Evolutionary conservation across 2,888 invertebrate species (phyloP).

Genomic region (Falcaria lacertinaria): DNA sequence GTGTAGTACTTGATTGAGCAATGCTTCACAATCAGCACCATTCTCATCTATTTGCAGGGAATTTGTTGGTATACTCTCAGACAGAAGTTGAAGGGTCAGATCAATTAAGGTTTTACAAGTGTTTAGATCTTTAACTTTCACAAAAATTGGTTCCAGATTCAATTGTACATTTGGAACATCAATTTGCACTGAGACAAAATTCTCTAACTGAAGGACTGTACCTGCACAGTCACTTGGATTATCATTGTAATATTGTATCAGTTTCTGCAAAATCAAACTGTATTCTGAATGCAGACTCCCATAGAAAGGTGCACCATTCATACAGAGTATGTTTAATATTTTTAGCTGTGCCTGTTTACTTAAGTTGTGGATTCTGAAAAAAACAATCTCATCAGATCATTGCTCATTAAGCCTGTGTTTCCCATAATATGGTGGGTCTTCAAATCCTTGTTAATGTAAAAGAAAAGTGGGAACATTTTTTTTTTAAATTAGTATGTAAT

Average conservation of each 20-base stretch:
- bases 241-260: slow-evolving; percentile 64
- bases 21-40: slow-evolving; percentile 27
- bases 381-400: no score
- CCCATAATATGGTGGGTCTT: no score
- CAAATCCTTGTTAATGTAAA: background rate
- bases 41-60: slow-evolving; percentile 42
- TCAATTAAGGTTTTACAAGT: slow-evolving; percentile 57
- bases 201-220: slow-evolving; percentile 44
- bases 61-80: slow-evolving; percentile 53
- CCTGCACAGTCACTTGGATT: slow-evolving; percentile 15
- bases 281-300: slow-evolving; percentile 72
- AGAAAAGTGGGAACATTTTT: no score
- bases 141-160: slow-evolving; percentile 62
- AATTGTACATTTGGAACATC: slow-evolving; percentile 54
- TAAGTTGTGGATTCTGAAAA: slow-evolving; percentile 69
- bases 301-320: slow-evolving; percentile 73
- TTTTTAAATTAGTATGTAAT: background rate
- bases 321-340: slow-evolving; percentile 73
- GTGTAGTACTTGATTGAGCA: slow-evolving; percentile 40
- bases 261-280: slow-evolving; percentile 49
- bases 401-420: no score
- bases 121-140: slow-evolving; percentile 46
- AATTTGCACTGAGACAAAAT: slow-evolving; percentile 66
- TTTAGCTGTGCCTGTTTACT: slow-evolving; percentile 78
- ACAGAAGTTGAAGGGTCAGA: slow-evolving; percentile 51